phyloP scores from a whole-genome alignment of 1,140 invertebrate species.

The roundworm (Caenorhabditis elegans) region DNA sequence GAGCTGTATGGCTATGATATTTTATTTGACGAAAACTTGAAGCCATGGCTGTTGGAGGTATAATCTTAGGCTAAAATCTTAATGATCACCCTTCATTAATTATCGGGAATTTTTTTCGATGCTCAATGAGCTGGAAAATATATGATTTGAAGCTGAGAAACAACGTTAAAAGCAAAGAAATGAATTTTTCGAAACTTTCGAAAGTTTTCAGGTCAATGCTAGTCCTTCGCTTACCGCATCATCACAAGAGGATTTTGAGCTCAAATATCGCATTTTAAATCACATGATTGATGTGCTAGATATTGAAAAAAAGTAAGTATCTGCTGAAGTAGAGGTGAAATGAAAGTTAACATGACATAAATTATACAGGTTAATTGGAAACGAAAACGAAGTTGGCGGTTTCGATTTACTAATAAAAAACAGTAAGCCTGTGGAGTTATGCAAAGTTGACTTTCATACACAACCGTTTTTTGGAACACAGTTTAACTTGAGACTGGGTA shows the following conservation, averaged over 20 bases:
- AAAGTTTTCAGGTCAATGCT: slow-evolving; percentile 69
- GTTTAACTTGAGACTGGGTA: slow-evolving; percentile 56
- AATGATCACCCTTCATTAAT: too few species aligned
- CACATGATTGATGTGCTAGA: slow-evolving; percentile 70
- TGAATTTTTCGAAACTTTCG: too few species aligned
- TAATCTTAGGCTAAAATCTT: too few species aligned
- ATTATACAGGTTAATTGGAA: slow-evolving; percentile 53
- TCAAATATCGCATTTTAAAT: slow-evolving; percentile 69
- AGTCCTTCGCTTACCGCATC: slow-evolving; percentile 70
- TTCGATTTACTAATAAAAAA: slow-evolving; percentile 57
- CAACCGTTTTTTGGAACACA: slow-evolving; percentile 46
- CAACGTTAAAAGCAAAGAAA: too few species aligned
- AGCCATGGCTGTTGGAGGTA: slow-evolving; percentile 58
- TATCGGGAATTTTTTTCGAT: background rate
- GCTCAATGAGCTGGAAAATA: background rate
- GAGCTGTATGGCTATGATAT: slow-evolving; percentile 69
- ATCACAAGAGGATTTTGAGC: slow-evolving; percentile 70
- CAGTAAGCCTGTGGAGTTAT: slow-evolving; percentile 47
- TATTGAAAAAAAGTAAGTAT: slow-evolving; percentile 68
- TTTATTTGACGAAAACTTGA: slow-evolving; percentile 54
- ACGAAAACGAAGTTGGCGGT: slow-evolving; percentile 53
- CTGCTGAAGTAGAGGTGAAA: too few species aligned
- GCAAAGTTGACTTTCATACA: slow-evolving; percentile 30
- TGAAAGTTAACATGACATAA: too few species aligned
- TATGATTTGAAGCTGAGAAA: too few species aligned